phyloP scores from a whole-genome alignment of 2,113 vertebrate species.

The Orthonyx spaldingii region DNA sequence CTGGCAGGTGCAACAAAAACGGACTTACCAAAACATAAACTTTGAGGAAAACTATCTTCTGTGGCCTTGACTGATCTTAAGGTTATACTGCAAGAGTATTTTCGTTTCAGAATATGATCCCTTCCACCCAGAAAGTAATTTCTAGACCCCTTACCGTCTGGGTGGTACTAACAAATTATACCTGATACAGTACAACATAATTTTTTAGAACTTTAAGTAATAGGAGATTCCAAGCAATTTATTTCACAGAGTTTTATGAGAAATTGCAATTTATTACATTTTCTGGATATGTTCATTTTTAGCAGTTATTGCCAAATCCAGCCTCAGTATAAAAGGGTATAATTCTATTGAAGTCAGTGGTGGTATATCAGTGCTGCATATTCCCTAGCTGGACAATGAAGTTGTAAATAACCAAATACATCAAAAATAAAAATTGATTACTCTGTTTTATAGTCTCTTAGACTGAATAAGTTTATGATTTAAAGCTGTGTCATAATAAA shows the following conservation, averaged over 20 bases:
- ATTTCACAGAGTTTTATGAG: constrained; percentile 1
- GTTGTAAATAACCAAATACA: constrained; percentile 61
- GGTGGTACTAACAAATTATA: not conserved
- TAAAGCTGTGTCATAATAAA: constrained; percentile 36
- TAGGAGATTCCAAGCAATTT: not conserved
- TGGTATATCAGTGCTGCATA: constrained; percentile 43
- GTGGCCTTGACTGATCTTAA: not conserved
- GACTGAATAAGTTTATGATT: constrained; percentile 62
- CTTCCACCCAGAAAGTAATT: not conserved
- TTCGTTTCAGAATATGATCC: not conserved
- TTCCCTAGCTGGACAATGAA: constrained; percentile 42
- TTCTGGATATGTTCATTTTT: constrained; percentile 30
- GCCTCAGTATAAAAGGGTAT: constrained; percentile 27
- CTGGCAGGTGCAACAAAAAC: not conserved
- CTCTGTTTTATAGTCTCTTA: constrained; percentile 61
- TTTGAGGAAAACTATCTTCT: not conserved
- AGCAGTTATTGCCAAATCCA: constrained; percentile 47
- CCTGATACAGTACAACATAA: not conserved
- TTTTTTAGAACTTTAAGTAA: not conserved
- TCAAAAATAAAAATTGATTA: constrained; percentile 65
- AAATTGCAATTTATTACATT: constrained; percentile 35
- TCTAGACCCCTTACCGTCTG: not conserved
- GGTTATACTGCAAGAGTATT: not conserved
- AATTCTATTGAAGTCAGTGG: constrained; percentile 37
- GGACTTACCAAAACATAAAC: not conserved